Conservation (phyloP, 2,797 vertebrate genomes). For the Cirrhinus mrigala region DNA sequence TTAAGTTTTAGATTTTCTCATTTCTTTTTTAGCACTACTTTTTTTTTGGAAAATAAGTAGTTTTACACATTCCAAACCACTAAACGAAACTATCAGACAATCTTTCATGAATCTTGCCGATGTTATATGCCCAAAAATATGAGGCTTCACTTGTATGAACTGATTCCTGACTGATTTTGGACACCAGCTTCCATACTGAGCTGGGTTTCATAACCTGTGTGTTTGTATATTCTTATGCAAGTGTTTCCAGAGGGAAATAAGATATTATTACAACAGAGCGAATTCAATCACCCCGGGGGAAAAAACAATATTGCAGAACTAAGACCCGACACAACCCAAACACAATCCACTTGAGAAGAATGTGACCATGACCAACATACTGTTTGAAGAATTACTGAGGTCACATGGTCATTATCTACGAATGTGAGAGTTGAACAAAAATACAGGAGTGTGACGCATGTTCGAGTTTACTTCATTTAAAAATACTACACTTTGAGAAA, state of each 20-base stretch:
- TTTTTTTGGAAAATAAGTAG: too few species aligned
- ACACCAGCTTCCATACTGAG: slow-evolving; percentile 16
- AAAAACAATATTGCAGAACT: slow-evolving; percentile 79
- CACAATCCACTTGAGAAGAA: slow-evolving; percentile 77
- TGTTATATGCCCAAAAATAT: neutral
- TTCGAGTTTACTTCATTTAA: neutral
- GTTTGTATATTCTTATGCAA: slow-evolving; percentile 75
- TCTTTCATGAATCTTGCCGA: neutral
- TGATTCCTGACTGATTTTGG: neutral
- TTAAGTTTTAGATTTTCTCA: neutral
- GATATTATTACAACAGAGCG: slow-evolving; percentile 79
- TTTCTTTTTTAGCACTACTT: neutral
- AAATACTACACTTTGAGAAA: slow-evolving; percentile 16
- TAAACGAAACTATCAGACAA: slow-evolving; percentile 22
- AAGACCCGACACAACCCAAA: slow-evolving; percentile 76
- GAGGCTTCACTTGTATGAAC: neutral
- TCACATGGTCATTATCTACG: slow-evolving; percentile 19
- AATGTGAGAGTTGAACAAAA: slow-evolving; percentile 25
- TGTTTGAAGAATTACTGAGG: slow-evolving; percentile 61
- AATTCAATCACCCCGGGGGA: slow-evolving; percentile 77
- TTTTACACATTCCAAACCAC: neutral
- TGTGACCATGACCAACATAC: slow-evolving; percentile 66
- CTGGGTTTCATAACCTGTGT: slow-evolving; percentile 71
- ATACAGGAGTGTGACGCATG: neutral
- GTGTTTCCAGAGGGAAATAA: slow-evolving; percentile 80